Evolutionary conservation across 2,113 vertebrate genomes (phyloP).

Genomic region (Hipposideros armiger): DNA sequence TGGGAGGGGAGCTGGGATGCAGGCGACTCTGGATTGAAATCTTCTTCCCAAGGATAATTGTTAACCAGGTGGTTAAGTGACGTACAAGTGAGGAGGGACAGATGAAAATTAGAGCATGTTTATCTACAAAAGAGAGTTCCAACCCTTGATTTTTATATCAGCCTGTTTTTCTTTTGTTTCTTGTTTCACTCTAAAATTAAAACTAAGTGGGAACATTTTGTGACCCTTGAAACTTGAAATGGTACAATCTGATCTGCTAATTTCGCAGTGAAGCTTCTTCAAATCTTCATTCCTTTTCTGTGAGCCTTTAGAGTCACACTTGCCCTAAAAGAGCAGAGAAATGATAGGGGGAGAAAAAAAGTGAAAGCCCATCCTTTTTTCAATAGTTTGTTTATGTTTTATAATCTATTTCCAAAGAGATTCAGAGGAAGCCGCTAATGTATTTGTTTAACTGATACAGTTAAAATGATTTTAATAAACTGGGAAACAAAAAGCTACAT

Average conservation of each 20-base stretch:
- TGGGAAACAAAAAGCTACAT: slow-evolving; percentile 60
- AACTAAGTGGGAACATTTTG: slow-evolving; percentile 24
- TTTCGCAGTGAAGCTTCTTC: background rate
- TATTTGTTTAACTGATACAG: slow-evolving; percentile 53
- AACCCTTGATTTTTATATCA: background rate
- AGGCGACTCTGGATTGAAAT: background rate
- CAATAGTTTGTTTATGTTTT: slow-evolving; percentile 61
- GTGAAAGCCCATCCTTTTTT: slow-evolving; percentile 39
- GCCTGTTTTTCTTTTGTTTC: background rate
- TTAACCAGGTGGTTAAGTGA: background rate
- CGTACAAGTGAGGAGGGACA: background rate
- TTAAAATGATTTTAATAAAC: slow-evolving; percentile 66
- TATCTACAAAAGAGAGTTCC: background rate
- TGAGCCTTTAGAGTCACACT: slow-evolving; percentile 28
- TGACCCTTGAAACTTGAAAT: slow-evolving; percentile 20
- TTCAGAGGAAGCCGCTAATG: slow-evolving; percentile 69
- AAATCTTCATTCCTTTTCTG: background rate
- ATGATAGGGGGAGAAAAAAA: background rate
- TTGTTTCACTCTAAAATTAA: slow-evolving; percentile 54
- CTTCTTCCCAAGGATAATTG: background rate
- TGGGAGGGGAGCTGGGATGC: background rate
- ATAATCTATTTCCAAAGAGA: slow-evolving; percentile 63
- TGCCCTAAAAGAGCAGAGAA: slow-evolving; percentile 48
- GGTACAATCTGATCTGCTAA: background rate
- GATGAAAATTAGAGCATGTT: background rate